Evolutionary conservation across 2,113 vertebrate species (phyloP).

Genomic region (Rhodinocichla rosea): DNA sequence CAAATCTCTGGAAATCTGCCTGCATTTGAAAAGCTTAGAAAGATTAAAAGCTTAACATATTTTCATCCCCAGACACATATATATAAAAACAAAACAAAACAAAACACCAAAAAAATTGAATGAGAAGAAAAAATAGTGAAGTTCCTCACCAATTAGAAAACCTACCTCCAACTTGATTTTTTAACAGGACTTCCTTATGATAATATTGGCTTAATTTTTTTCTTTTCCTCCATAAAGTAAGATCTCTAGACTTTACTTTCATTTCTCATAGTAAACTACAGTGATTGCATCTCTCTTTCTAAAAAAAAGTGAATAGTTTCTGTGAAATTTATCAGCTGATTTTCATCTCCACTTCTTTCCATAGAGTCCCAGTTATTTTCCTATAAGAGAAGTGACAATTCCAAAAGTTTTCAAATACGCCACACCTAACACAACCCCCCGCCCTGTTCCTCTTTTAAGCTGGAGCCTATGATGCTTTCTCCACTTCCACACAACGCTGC

Average conservation of each 20-base stretch:
- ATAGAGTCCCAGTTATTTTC: neutral
- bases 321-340: neutral
- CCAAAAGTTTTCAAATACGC: neutral
- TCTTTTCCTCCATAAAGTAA: neutral
- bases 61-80: neutral
- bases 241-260: neutral
- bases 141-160: neutral
- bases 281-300: neutral
- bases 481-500: neutral
- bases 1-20: neutral
- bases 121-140: neutral
- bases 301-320: neutral
- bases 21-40: neutral
- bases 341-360: neutral
- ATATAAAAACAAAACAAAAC: neutral
- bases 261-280: neutral
- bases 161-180: neutral
- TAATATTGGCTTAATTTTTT: neutral
- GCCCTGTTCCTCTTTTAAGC: neutral
- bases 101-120: neutral
- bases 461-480: neutral
- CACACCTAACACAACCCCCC: neutral
- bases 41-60: neutral
- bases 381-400: rapidly evolving
- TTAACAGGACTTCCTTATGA: neutral